Evolutionary conservation across 2,113 vertebrate species (phyloP), one percentile per base, ranked within the genome.

Genomic region (Nothoprocta perdicaria): DNA sequence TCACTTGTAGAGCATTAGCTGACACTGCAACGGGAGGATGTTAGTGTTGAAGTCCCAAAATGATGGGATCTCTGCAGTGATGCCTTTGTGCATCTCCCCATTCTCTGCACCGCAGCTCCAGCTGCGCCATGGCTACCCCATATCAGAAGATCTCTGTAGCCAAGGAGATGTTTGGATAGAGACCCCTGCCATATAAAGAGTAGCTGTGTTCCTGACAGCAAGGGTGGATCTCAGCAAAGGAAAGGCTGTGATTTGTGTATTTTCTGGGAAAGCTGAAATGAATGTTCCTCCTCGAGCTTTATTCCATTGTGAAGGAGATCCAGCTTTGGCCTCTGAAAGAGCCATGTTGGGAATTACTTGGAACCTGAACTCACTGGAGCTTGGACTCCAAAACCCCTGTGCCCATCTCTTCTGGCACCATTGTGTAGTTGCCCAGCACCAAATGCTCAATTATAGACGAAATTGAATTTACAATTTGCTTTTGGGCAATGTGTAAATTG

Each of bases 401-500:
- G 67, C 84, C 26, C 15, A n/a, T 89, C 95, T 89, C 90, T 92
- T 90, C 95, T 82, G 87, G 89, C 93, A 94, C 92, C 86, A 83
- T 60, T 89, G 74, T 65, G 43, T 53, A 35, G 76, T 74, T 89
- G 92, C 85, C 95, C 96, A 90, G 97, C 92, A 96, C 91, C 88
- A 87, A 86, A 95, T 95, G 95, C 95, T 86, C 96, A 71, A 95
- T 95, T 95, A 93, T 94, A 94, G 94, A 96, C 97, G 95, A 97
- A 96, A 96, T 97, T 84, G 85, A 96, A 96, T 96, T 97, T 96
- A 97, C 96, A 96, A 96, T 97, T 97, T 97, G 97, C 97, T 98
- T 97, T 97, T 95, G 96, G 97, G 97, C 96, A 95, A 96, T 84
- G 97, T 97, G 98, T 97, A 97, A 97, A 98, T 97, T 97, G 96